phyloP scores from a whole-genome alignment of 2,113 vertebrate genomes.

The Neomonachus schauinslandi region DNA sequence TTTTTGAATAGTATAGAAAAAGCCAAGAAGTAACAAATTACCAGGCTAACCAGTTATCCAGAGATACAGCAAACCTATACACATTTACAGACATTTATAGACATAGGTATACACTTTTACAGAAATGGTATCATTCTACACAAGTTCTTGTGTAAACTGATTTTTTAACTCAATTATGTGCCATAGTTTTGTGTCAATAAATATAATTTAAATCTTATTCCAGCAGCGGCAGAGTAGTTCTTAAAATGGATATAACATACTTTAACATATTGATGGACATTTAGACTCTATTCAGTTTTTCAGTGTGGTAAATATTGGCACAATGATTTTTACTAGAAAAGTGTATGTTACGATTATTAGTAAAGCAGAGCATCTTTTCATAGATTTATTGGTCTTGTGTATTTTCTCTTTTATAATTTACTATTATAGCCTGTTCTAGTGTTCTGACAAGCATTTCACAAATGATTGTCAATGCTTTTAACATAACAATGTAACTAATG shows the following conservation, averaged over 20 bases:
- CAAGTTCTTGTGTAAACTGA: background rate
- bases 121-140: background rate
- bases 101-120: conserved; percentile 1
- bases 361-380: background rate
- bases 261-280: background rate
- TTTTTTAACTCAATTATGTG: conserved; percentile 10
- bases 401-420: conserved; percentile 6
- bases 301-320: background rate
- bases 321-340: conserved; percentile 14
- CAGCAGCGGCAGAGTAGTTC: background rate
- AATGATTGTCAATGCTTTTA: background rate
- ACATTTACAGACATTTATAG: background rate
- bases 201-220: conserved; percentile 26
- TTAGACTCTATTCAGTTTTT: background rate
- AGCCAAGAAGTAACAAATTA: background rate
- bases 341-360: background rate
- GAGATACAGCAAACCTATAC: background rate
- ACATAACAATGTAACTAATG: background rate
- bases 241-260: background rate
- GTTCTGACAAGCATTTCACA: background rate
- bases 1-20: background rate
- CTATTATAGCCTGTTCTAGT: background rate
- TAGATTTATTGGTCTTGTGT: background rate
- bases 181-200: background rate
- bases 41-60: background rate